Evolutionary conservation across 2,797 vertebrate species (phyloP), one percentile per base, ranked within the genome.

Genomic region (Sebastes aleutianus): DNA sequence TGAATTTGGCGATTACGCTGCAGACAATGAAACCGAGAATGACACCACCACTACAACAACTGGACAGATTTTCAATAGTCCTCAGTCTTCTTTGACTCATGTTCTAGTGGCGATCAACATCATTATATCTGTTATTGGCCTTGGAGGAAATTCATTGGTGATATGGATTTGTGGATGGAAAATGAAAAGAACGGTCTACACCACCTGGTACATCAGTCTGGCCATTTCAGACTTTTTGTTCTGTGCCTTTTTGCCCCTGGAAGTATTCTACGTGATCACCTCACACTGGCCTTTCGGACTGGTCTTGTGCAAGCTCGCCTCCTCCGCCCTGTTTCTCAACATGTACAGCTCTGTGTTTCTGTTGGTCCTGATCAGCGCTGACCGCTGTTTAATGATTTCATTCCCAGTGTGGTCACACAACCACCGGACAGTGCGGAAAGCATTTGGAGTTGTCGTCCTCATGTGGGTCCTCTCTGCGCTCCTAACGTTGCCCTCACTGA

Each of bases 271-370:
- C 69, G 72, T 82, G 83, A 86, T 93, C 39, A 90, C 91, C 8
- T 87, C 72, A 8, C 74, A 94, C 69, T 98, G 98, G 98, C 89
- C 96, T 43, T 98, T 98, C 0, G 97, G 97, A 18, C 88, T 80
- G 0, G 84, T 85, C 50, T 92, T 98, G 93, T 99, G 98, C 93
- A 98, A 98, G 86, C 26, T 98, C 8, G 95, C 86, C 64, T 96
- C 94, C 39, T 97, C 96, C 6, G 90, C 95, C n/a, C 93, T 98
- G 72, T 95, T 95, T 78, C 95, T 97, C 80, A 98, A 98, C 92
- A 97, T 98, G 97, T 97, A 96, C 93, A 97, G 97, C 89, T 98
- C 96, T 0, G 96, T 99, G 53, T 96, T 98, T 43, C 91, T 98
- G 59, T 86, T 98, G 79, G 96, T 96, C 9, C 87, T 95, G 58